Evolutionary conservation across 2,797 vertebrate species (phyloP).

Genomic region (Denticeps clupeoides): DNA sequence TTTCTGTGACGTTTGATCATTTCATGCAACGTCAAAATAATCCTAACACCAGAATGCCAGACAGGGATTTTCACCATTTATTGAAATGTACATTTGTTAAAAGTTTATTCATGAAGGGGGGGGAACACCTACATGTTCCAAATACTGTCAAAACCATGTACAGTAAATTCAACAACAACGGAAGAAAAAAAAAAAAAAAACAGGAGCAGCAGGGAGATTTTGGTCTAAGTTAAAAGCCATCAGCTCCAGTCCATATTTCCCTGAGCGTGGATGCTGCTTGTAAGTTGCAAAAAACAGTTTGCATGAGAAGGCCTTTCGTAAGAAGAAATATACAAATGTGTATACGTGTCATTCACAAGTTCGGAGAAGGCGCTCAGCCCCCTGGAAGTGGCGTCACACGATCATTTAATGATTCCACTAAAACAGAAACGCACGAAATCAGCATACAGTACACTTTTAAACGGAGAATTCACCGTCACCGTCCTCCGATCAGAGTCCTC

Average conservation of each 20-base stretch:
- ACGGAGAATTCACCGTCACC: no score
- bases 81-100: conserved; percentile 31
- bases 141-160: background rate
- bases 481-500: no score
- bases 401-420: no score
- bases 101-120: conserved; percentile 30
- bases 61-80: conserved; percentile 24
- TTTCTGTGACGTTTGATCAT: no score
- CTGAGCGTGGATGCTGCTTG: conserved; percentile 9
- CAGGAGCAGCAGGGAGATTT: conserved; percentile 12
- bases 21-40: no score
- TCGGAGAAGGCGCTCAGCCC: no score
- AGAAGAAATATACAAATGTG: background rate
- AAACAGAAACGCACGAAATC: no score
- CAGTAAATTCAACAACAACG: conserved; percentile 1
- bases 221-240: conserved; percentile 3
- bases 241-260: conserved; percentile 11
- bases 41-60: no score
- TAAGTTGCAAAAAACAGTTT: background rate
- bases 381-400: no score
- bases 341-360: no score
- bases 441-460: no score
- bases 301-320: background rate
- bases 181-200: conserved; percentile 6
- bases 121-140: conserved; percentile 10